Evolutionary conservation across 1,140 invertebrate genomes (phyloP), one percentile per base, ranked within the genome.

Genomic region (Heliconius hewitsoni): DNA sequence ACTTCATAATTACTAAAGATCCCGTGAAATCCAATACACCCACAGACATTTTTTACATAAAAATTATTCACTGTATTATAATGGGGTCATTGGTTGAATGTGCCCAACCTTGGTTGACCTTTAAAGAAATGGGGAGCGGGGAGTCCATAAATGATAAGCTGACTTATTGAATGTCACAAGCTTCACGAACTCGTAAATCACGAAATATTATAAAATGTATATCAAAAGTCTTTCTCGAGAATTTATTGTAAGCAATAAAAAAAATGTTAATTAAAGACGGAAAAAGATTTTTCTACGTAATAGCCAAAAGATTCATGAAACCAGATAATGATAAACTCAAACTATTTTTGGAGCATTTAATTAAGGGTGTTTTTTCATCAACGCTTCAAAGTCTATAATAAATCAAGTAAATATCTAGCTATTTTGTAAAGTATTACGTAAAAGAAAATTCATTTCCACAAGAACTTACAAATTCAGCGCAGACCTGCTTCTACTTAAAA

Each of bases 401-500:
- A 23, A 23, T 23, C 23, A 23, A 23, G 23, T 23, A 23, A 34
- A 34, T 34, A 34, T 4, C 11, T 66, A 18, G 9, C 3, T 27
- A 9, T 66, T 23, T 66, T 66, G 23, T 66, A 30, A 5, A 66
- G 16, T 27, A 66, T 66, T 11, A 66, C 11, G 9, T 66, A 30
- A 66, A 66, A 30, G 60, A 30, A 66, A 66, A 66, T 13, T 30
- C 0, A 23, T 66, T 66, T 66, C 60, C 23, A 23, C 19, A 30
- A 66, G 27, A 27, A 66, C 27, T 66, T 66, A 66, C 13, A 55
- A 42, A 78, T 73, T 73, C 52, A 55, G 30, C 34, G n/a, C n/a
- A 50, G 71, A 37, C 52, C 37, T 60, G 19, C 19, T 66, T 30
- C 71, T 71, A 52, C 55, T 78, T 78, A 73, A 73, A 60, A 73